Conservation (phyloP, 1,140 invertebrate species). For the Diachasmimorpha longicaudata region DNA sequence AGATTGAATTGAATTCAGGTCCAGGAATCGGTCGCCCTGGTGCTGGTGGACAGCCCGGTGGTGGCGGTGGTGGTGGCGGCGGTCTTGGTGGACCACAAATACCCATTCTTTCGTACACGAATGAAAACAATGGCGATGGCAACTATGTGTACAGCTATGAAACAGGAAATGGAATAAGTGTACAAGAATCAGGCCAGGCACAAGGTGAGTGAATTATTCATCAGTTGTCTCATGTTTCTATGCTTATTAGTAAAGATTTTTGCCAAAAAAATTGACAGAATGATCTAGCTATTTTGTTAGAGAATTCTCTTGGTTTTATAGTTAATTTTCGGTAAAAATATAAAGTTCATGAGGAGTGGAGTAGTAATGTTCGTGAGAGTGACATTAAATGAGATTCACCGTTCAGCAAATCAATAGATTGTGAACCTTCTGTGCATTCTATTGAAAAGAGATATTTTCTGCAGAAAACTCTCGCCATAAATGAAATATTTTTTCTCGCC, state of each 20-base stretch:
- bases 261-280: not conserved
- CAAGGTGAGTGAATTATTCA: slow-evolving; percentile 39
- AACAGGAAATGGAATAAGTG: slow-evolving; percentile 69
- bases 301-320: no score
- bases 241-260: not conserved
- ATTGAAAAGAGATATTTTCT: no score
- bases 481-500: no score
- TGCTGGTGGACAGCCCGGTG: slow-evolving; percentile 36
- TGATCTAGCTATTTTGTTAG: not conserved
- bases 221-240: not conserved
- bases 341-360: no score
- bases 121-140: slow-evolving; percentile 63
- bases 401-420: no score
- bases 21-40: slow-evolving; percentile 36
- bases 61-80: slow-evolving; percentile 45
- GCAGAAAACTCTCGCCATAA: no score
- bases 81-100: slow-evolving; percentile 49
- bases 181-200: slow-evolving; percentile 65
- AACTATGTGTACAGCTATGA: slow-evolving; percentile 64
- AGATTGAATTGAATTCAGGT: not conserved
- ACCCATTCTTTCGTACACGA: slow-evolving; percentile 64
- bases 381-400: no score
- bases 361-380: no score
- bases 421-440: no score
- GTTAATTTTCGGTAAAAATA: no score